These are phyloP conservation scores for Leptinotarsa lineolata DNA, from an alignment of 1,140 invertebrate genomes.

Conservation along the genomic window DNA sequence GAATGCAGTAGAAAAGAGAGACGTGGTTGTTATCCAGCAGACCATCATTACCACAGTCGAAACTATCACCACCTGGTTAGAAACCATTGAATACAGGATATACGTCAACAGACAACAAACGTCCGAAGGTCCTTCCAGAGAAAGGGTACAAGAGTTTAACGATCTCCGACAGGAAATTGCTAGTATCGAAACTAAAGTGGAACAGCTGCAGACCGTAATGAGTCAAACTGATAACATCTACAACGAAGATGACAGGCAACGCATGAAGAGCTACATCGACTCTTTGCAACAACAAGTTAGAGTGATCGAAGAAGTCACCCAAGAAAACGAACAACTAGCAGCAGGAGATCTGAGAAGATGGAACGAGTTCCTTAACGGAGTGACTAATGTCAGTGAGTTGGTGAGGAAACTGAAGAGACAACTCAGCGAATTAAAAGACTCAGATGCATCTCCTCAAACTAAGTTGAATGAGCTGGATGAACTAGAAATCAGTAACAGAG, in stretches of 20 bases:
- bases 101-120: constrained; percentile 66
- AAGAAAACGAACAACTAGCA: constrained; percentile 64
- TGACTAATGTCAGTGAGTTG: constrained; percentile 60
- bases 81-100: constrained; percentile 80
- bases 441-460: constrained; percentile 62
- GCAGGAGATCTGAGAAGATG: constrained; percentile 68
- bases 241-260: constrained; percentile 57
- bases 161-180: constrained; percentile 61
- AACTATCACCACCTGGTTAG: constrained; percentile 78
- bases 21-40: constrained; percentile 67
- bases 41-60: constrained; percentile 75
- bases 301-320: constrained; percentile 65
- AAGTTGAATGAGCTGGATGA: constrained; percentile 70
- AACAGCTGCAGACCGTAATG: constrained; percentile 56
- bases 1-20: constrained; percentile 65
- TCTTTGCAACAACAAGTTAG: constrained; percentile 61
- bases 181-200: constrained; percentile 58
- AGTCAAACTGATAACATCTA: constrained; percentile 60
- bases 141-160: constrained; percentile 55
- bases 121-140: constrained; percentile 60
- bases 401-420: constrained; percentile 62
- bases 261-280: constrained; percentile 59
- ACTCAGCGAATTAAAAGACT: constrained; percentile 63
- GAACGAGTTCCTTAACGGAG: constrained; percentile 69
- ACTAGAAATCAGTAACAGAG: constrained; percentile 65